Evolutionary conservation across 2,113 vertebrate species (phyloP), one percentile per base, ranked within the genome.

Genomic region (Brachypodius melanocephalos): DNA sequence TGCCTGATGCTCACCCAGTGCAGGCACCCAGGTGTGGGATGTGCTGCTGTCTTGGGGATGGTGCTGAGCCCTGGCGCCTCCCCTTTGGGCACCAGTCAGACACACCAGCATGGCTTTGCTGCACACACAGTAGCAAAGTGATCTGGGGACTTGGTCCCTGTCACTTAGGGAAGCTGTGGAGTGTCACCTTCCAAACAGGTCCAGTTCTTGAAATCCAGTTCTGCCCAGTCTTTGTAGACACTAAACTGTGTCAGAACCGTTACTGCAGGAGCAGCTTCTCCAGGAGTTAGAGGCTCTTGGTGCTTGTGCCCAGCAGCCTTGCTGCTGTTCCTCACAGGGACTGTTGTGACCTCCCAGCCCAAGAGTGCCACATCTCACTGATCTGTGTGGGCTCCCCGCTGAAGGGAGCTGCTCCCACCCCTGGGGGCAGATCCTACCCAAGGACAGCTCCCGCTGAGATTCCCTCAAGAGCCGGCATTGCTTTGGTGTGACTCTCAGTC

Each of bases 91-190:
- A 42, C 55, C 49, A 17, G 8, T 21, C 55, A 29, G 46, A 31
- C 12, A 11, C 2, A 0, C 3, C 46, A 61, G 86, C 63, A 2
- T 15, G 3, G 0, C 29, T 55, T 32, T 29, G 54, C 77, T 59
- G 8, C 45, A 3, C 45, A 0, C 9, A 1, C 24, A 12, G 68
- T 1, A 58, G 79, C 83, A 38, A 9, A 79, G 67, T 4, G 75
- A 7, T 14, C 10, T 0, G 25, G 72, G 81, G 28, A 0, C 77
- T 68, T 15, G 10, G 75, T 17, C 85, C 58, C 1, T 2, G 0
- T 22, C 16, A 21, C 19, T 21, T 11, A 42, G 78, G 57, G 68
- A 25, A n/a, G 2, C 36, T 43, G 40, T 40, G 85, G 62, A 38
- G 58, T n/a, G 7, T 40, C 62, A 12, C 52, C 46, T 62, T 83